Conservation (phyloP, 2,888 invertebrate genomes). For the Drosophila kokeensis region DNA sequence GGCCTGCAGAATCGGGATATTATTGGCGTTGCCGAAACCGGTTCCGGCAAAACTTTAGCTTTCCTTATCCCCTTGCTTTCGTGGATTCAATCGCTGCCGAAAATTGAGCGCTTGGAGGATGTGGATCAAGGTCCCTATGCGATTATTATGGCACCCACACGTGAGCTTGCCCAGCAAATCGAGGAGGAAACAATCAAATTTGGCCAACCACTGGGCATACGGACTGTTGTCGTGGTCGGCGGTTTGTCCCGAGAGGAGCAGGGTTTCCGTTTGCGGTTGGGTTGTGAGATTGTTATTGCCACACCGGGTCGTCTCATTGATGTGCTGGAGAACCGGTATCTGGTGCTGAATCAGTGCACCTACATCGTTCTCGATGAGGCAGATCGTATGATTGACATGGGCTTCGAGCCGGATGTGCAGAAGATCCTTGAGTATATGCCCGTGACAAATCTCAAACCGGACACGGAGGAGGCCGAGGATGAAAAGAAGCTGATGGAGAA, state of each 20-base stretch:
- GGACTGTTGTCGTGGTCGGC: slow-evolving; percentile 99
- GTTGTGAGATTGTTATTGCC: slow-evolving; percentile 99
- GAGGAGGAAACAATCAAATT: slow-evolving; percentile 99
- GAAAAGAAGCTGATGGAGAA: slow-evolving; percentile 95
- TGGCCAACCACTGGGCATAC: slow-evolving; percentile 95
- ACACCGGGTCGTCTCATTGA: slow-evolving; percentile 99
- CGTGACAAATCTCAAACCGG: slow-evolving; percentile 98
- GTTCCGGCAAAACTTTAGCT: slow-evolving; percentile 99
- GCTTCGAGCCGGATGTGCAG: slow-evolving; percentile 99
- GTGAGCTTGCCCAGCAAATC: slow-evolving; percentile 99
- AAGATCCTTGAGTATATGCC: slow-evolving; percentile 99
- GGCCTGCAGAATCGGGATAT: slow-evolving; percentile 97
- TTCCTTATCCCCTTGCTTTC: slow-evolving; percentile 98
- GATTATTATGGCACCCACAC: slow-evolving; percentile 99
- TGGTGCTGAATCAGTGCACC: slow-evolving; percentile 98
- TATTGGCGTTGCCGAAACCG: slow-evolving; percentile 99
- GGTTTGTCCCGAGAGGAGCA: slow-evolving; percentile 99
- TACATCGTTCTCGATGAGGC: slow-evolving; percentile 98
- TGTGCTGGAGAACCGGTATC: slow-evolving; percentile 98
- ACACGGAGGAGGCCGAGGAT: slow-evolving; percentile 99
- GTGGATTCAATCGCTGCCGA: slow-evolving; percentile 99
- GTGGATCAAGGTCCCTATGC: slow-evolving; percentile 99
- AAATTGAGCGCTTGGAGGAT: slow-evolving; percentile 95
- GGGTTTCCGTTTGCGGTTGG: slow-evolving; percentile 97
- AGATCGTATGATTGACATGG: slow-evolving; percentile 99